Evolutionary conservation across 2,113 vertebrate genomes (phyloP).

Genomic region (Brachypodius melanocephalos): DNA sequence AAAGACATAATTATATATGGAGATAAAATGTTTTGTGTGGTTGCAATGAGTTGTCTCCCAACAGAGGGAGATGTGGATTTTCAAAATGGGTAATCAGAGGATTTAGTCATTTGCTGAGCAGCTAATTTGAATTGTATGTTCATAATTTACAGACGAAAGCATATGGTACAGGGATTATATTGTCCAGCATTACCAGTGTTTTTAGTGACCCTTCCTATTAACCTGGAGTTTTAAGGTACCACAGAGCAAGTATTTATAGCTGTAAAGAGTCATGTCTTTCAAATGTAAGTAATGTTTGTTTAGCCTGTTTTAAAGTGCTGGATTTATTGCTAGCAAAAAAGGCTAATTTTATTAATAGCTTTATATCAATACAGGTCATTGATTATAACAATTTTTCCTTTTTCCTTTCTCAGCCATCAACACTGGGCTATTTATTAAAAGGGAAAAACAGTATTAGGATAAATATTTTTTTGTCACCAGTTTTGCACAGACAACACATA

Average conservation of each 20-base stretch:
- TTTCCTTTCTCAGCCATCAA: neutral
- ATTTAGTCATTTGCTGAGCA: neutral
- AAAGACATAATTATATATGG: neutral
- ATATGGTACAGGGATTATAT: neutral
- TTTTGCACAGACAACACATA: neutral
- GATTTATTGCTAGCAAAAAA: neutral
- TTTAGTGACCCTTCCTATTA: neutral
- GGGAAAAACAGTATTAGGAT: neutral
- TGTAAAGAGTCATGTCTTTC: neutral
- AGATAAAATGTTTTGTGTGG: neutral
- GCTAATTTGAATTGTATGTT: rapidly evolving
- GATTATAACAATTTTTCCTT: neutral
- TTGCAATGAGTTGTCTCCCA: neutral
- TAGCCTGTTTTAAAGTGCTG: neutral
- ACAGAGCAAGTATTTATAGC: neutral
- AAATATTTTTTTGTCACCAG: neutral
- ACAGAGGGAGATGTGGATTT: neutral
- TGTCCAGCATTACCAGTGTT: neutral
- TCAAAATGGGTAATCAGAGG: neutral
- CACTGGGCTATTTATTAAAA: neutral
- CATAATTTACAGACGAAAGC: neutral
- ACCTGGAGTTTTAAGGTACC: neutral
- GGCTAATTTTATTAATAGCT: neutral
- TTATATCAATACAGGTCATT: neutral
- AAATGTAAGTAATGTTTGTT: neutral